Percentiles rank a stretch among this genome's conserved stretches.
These are phyloP conservation scores for Poeciliopsis paucimaculata DNA, from an alignment of 2,797 vertebrate genomes.

Conservation along the genomic window DNA sequence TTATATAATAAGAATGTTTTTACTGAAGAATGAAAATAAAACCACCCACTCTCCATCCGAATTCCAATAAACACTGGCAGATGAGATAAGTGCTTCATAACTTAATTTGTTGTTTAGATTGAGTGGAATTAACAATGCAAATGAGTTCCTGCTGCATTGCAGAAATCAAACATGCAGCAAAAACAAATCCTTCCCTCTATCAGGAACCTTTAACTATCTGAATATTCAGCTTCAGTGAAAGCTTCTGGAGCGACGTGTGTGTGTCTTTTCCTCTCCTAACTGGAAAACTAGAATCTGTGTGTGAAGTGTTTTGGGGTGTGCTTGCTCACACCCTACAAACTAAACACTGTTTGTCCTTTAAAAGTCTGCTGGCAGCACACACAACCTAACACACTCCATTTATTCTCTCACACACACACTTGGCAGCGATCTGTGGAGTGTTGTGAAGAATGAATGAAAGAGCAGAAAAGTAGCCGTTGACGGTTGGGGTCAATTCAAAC, in stretches of 20 bases:
- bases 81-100: slow-evolving; percentile 12
- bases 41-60: not conserved
- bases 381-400: not conserved
- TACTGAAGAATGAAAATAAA: no score
- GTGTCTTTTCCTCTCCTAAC: not conserved
- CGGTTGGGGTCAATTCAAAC: slow-evolving; percentile 56
- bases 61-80: not conserved
- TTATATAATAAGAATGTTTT: not conserved
- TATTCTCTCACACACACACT: slow-evolving; percentile 18
- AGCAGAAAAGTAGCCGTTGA: slow-evolving; percentile 53
- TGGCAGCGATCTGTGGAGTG: slow-evolving; percentile 25
- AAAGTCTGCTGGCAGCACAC: slow-evolving; percentile 36
- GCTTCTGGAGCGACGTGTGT: no score
- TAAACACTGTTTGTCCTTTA: slow-evolving; percentile 56
- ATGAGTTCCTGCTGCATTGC: not conserved
- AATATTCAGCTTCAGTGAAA: slow-evolving; percentile 12
- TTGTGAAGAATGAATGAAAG: slow-evolving; percentile 52
- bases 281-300: slow-evolving; percentile 14
- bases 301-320: slow-evolving; percentile 26
- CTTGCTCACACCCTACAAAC: slow-evolving; percentile 31
- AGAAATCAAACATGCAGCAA: slow-evolving; percentile 1
- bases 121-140: slow-evolving; percentile 10
- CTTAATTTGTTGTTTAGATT: not conserved
- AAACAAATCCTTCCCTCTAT: not conserved
- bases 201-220: not conserved